phyloP scores from a whole-genome alignment of 2,888 invertebrate species.

The Chaetogeoica ovagalla region DNA sequence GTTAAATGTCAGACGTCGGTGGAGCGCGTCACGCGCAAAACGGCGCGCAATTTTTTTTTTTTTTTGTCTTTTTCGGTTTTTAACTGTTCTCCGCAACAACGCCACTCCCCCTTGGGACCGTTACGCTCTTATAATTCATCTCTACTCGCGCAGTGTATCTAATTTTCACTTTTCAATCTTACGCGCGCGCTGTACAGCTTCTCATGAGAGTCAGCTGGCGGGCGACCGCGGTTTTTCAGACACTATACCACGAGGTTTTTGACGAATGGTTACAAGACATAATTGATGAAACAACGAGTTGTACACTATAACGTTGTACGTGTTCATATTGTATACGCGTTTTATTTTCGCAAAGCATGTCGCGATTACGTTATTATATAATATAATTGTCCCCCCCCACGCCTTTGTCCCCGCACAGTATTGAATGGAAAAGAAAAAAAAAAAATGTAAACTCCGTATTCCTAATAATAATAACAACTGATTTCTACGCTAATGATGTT shows the following conservation, averaged over 20 bases:
- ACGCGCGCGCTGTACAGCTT: not conserved
- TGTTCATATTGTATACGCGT: not conserved
- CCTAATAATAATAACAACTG: too few species aligned
- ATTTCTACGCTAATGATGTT: too few species aligned
- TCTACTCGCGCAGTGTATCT: not conserved
- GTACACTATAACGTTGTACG: not conserved
- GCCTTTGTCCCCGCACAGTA: too few species aligned
- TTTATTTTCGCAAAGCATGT: not conserved
- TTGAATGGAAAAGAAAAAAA: too few species aligned
- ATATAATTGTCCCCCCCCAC: too few species aligned
- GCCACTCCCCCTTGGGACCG: too few species aligned
- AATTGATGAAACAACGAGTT: not conserved
- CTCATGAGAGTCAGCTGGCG: constrained; percentile 24
- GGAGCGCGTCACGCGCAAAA: too few species aligned
- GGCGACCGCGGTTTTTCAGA: constrained; percentile 15
- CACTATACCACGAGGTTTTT: not conserved
- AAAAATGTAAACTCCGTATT: too few species aligned
- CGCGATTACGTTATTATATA: not conserved
- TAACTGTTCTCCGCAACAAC: not conserved
- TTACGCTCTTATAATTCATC: constrained; percentile 3
- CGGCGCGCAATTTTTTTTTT: too few species aligned
- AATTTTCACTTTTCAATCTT: constrained; percentile 19
- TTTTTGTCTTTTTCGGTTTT: too few species aligned
- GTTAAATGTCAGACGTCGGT: too few species aligned
- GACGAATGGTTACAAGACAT: constrained; percentile 9